Evolutionary conservation across 2,888 invertebrate genomes (phyloP).

Genomic region (Lasioglossum villosulum): DNA sequence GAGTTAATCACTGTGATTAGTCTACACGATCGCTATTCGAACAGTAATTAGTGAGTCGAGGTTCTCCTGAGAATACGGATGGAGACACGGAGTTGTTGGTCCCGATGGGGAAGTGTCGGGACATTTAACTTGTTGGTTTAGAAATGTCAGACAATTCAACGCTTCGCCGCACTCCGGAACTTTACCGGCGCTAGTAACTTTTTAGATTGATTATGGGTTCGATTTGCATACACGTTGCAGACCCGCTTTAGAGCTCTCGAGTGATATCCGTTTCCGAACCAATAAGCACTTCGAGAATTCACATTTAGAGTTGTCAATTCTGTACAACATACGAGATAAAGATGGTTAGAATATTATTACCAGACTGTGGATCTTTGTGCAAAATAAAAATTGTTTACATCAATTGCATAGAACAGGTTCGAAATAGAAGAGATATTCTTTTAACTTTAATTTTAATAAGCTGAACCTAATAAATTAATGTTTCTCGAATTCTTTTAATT

Average conservation of each 20-base stretch:
- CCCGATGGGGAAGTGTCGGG: slow-evolving; percentile 59
- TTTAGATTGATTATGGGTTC: slow-evolving; percentile 2
- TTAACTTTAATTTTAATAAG: too few relatives aligned
- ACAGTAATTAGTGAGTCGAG: slow-evolving; percentile 57
- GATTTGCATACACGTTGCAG: not conserved
- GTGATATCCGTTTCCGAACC: not conserved
- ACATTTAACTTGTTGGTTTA: slow-evolving; percentile 60
- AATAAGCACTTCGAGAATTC: fast-evolving
- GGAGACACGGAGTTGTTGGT: slow-evolving; percentile 35
- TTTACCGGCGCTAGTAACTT: not conserved
- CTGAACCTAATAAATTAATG: too few relatives aligned
- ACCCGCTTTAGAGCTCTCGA: not conserved
- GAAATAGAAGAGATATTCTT: too few relatives aligned
- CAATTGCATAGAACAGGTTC: too few relatives aligned
- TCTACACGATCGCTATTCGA: slow-evolving; percentile 58
- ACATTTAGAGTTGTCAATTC: not conserved
- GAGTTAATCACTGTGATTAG: slow-evolving; percentile 60
- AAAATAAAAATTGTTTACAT: too few relatives aligned
- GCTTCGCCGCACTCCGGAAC: slow-evolving; percentile 47
- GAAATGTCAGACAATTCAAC: slow-evolving; percentile 68
- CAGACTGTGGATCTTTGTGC: too few relatives aligned
- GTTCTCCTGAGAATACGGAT: slow-evolving; percentile 36
- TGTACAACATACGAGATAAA: too few relatives aligned
- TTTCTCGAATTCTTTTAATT: too few relatives aligned
- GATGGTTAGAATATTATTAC: too few relatives aligned